phyloP scores from a whole-genome alignment of 2,888 invertebrate genomes.

The Netelia melanura region DNA sequence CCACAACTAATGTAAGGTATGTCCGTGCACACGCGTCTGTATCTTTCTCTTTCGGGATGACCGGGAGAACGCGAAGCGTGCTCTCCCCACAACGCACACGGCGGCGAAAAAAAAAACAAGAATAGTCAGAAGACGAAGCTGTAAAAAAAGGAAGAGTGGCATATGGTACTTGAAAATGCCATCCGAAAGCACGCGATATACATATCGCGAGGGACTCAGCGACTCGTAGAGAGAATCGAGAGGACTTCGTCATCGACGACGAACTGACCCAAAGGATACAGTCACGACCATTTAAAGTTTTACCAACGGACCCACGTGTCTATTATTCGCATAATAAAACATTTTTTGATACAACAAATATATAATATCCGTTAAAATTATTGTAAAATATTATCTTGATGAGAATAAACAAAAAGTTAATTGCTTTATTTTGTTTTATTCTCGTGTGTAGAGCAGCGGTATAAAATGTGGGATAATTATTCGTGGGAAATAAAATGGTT shows the following conservation, averaged over 20 bases:
- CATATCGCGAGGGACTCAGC: neutral
- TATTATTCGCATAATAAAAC: too few species aligned
- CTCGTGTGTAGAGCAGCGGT: too few species aligned
- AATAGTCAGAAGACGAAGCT: slow-evolving; percentile 16
- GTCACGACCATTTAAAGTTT: too few species aligned
- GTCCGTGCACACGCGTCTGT: slow-evolving; percentile 30
- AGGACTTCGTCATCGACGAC: slow-evolving; percentile 30
- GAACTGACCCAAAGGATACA: slow-evolving; percentile 17
- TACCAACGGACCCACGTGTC: too few species aligned
- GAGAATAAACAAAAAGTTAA: neutral
- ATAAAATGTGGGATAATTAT: too few species aligned
- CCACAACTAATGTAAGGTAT: slow-evolving; percentile 43
- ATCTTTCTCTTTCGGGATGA: slow-evolving; percentile 65
- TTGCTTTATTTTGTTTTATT: too few species aligned
- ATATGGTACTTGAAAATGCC: slow-evolving; percentile 77
- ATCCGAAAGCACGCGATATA: slow-evolving; percentile 69
- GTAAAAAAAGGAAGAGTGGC: slow-evolving; percentile 68
- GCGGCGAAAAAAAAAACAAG: slow-evolving; percentile 24
- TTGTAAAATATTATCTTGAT: too few species aligned
- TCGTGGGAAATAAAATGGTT: too few species aligned
- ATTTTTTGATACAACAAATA: too few species aligned
- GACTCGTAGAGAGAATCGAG: slow-evolving; percentile 15
- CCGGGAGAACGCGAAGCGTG: slow-evolving; percentile 32
- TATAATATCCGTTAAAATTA: too few species aligned
- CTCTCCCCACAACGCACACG: slow-evolving; percentile 22